Base-by-base conservation (phyloP, 2,888 invertebrate species). In the Branchipolynoe longqiensis region DNA sequence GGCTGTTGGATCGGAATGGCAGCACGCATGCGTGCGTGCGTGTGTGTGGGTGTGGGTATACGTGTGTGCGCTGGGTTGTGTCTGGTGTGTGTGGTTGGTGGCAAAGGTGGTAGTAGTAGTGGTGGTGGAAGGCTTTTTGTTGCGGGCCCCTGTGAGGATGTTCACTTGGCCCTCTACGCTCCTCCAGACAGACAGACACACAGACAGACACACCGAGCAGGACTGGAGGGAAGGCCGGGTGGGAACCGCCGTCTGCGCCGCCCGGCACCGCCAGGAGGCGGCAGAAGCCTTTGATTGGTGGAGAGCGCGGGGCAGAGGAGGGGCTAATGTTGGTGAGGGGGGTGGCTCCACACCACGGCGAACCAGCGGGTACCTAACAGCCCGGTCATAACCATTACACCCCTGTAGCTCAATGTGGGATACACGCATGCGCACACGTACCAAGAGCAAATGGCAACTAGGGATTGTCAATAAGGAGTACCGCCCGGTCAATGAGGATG, bases 241-340 rank as follows among this genome's bases (percentile, higher is more conserved):
- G 14, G 36, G 14, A 18, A 14, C 69, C 22, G 14, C 38, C 12
- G 36, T 6, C 69, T 22, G 33, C 62, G 28, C 62, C 14, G 69
- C 38, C 69, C 12, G 38, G 14, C 69, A 12, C 4, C 36, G 36
- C 36, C 69, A 58, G n/a, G n/a, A n/a, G n/a, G n/a, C n/a, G n/a
- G n/a, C n/a, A 14, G 36, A 18, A 0, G n/a, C 1, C 38, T 12
- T 38, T 69, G 69, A 69, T 69, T 69, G 69, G 69, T n/a, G 12
- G 69, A 69, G 38, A 69, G 38, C 8, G 36, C 6, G 22, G 36
- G 14, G 38, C 69, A 33, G 12, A 33, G 69, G 69, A 69, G 69
- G 64, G 38, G 69, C 38, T 31, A 33, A 69, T 33, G 31, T 62
- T 62, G 62, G 62, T n/a, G n/a, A 62, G 25, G 31, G 62, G 62